phyloP scores from a whole-genome alignment of 1,140 invertebrate species.

The Microplitis demolitor region DNA sequence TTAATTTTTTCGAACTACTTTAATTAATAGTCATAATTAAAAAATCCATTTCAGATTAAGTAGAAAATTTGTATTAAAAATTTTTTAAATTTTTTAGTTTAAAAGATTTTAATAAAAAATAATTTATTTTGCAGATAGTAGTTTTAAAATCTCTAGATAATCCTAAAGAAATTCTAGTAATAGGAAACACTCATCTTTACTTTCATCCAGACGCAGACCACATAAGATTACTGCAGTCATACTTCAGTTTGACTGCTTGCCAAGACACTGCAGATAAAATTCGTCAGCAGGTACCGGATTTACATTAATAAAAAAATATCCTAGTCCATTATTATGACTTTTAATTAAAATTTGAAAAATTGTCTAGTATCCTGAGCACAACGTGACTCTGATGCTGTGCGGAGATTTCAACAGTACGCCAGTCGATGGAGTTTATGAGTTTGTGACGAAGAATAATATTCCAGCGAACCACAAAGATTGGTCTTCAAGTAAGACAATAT shows the following conservation, averaged over 20 bases:
- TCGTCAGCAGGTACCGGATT: constrained; percentile 50
- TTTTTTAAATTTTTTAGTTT: background rate
- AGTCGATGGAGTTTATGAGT: constrained; percentile 77
- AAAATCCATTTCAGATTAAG: background rate
- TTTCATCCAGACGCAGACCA: constrained; percentile 89
- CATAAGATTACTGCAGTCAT: constrained; percentile 80
- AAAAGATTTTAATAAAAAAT: background rate
- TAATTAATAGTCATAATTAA: background rate
- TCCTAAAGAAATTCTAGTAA: constrained; percentile 67
- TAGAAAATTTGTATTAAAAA: too few species aligned
- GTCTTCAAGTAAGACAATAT: constrained; percentile 72
- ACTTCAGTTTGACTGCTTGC: constrained; percentile 67
- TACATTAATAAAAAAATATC: background rate
- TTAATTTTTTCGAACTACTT: background rate
- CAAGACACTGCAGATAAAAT: constrained; percentile 59
- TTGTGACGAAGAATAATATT: constrained; percentile 72
- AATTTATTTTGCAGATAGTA: constrained; percentile 57
- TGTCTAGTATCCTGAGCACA: constrained; percentile 63
- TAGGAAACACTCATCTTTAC: constrained; percentile 91
- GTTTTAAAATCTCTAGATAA: constrained; percentile 68
- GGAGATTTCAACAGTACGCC: constrained; percentile 89
- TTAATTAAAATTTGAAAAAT: constrained; percentile 17
- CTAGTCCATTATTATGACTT: too few species aligned
- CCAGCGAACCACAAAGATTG: constrained; percentile 72
- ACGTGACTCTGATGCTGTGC: constrained; percentile 73